Evolutionary conservation across 2,888 invertebrate genomes (phyloP).

Genomic region (Melolontha melolontha): DNA sequence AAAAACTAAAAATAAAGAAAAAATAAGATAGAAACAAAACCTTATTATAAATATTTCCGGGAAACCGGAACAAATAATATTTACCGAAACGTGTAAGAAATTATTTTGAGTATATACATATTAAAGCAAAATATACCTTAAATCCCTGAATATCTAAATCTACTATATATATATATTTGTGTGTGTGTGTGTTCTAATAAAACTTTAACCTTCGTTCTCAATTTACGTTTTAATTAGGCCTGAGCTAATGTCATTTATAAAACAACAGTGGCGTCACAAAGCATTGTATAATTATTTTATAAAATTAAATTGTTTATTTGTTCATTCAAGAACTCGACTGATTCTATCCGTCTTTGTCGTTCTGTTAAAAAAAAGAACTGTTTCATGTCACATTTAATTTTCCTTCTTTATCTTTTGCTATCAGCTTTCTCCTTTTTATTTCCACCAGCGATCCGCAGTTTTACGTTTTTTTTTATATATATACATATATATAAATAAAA

Average conservation of each 20-base stretch:
- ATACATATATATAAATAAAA: conserved; percentile 6
- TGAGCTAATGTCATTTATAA: conserved; percentile 45
- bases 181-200: too few species aligned
- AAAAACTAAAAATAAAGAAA: too few species aligned
- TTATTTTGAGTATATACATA: too few species aligned
- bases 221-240: conserved; percentile 60
- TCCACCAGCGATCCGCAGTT: neutral
- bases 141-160: too few species aligned
- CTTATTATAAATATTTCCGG: too few species aligned
- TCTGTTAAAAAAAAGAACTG: neutral
- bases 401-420: neutral
- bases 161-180: too few species aligned
- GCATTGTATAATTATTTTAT: conserved; percentile 43
- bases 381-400: neutral
- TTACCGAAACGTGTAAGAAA: too few species aligned
- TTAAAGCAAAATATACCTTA: too few species aligned
- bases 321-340: neutral
- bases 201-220: conserved; percentile 58
- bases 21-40: too few species aligned
- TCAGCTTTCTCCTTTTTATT: conserved; percentile 5
- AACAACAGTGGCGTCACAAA: conserved; percentile 59
- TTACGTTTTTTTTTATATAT: neutral
- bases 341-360: neutral
- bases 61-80: too few species aligned
- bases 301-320: conserved; percentile 41